A percentile compares a stretch with the other conserved stretches of the same genome.
Conservation (phyloP, 2,113 vertebrate genomes). For the Hippocampus abdominalis region DNA sequence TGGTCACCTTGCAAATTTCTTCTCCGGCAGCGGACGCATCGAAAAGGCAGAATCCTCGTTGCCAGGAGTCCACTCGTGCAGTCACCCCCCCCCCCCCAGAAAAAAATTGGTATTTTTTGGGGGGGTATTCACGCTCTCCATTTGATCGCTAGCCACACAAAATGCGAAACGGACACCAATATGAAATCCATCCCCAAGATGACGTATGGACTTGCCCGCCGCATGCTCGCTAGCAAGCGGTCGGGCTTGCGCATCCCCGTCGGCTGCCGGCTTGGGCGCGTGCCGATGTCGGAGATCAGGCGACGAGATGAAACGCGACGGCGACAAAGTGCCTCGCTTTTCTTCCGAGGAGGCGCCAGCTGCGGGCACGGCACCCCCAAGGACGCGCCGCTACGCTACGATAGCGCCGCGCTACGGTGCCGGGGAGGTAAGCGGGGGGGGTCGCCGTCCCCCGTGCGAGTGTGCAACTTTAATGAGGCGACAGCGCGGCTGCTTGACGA, state of each 20-base stretch:
- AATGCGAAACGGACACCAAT: no score
- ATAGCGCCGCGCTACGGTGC: constrained; percentile 50
- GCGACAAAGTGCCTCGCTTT: constrained; percentile 66
- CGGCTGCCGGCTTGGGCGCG: background rate
- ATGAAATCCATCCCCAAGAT: no score
- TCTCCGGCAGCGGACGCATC: no score
- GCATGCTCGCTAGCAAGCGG: background rate
- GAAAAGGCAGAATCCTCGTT: no score
- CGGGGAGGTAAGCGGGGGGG: constrained; percentile 35
- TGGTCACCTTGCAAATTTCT: no score
- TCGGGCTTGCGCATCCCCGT: background rate
- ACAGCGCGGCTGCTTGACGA: constrained; percentile 73
- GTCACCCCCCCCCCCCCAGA: no score
- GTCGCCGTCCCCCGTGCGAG: constrained; percentile 50
- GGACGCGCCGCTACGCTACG: constrained; percentile 42
- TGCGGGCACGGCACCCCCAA: constrained; percentile 58
- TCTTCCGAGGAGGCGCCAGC: constrained; percentile 71
- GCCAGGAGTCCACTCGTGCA: no score
- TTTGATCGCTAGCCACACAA: no score
- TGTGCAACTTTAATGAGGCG: constrained; percentile 79
- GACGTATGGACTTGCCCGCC: background rate
- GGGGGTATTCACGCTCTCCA: no score
- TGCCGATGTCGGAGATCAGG: background rate
- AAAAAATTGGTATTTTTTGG: no score
- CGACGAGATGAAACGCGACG: constrained; percentile 67